Evolutionary conservation across 2,888 invertebrate genomes (phyloP), one percentile per base, ranked within the genome.

Genomic region (Ichneumon xanthorius): DNA sequence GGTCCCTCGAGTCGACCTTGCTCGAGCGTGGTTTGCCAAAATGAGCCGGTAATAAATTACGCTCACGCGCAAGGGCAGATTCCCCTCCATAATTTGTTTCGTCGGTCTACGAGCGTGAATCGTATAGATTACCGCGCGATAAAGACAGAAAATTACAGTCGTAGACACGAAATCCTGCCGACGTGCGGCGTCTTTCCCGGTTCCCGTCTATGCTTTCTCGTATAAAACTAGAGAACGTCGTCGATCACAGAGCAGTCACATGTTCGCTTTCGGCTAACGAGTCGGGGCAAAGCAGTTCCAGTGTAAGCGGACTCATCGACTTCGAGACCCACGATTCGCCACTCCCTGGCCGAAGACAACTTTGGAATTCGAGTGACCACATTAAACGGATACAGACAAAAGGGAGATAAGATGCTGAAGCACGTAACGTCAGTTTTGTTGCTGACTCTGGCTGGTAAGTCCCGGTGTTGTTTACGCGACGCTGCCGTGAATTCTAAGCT

Each of bases 171-270:
- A 65, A 70, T 40, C 37, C 40, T 30, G 22, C 16, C 9, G 19
- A 22, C 33, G 37, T 11, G 22, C 37, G 45, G 45, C 48, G 71
- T 76, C 53, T 72, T 67, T 26, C 26, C 7, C 37, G 53, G 33
- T 75, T 55, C 45, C 14, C 40, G 55, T 33, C 11, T 45, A 48
- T 71, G 55, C 67, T 77, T 70, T 78, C 53, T 48, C 72, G 68
- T 71, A 81, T 81, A 84, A 84, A 84, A 81, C 77, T 78, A 53
- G 84, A 68, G 73, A 77, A 77, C 77, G 50, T 30, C 53, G 73
- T n/a, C 45, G 16, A 73, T 53, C 48, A 53, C 48, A 45, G 30
- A 78, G n/a, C 84, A 80, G 84, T 84, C 61, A 63, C 68, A 61
- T 73, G 55, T 37, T 63, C 61, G 19, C 63, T 58, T 81, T 81